These are phyloP conservation scores for Mongoloraphidia duomilia DNA, from an alignment of 2,888 invertebrate species.

Conservation along the genomic window DNA sequence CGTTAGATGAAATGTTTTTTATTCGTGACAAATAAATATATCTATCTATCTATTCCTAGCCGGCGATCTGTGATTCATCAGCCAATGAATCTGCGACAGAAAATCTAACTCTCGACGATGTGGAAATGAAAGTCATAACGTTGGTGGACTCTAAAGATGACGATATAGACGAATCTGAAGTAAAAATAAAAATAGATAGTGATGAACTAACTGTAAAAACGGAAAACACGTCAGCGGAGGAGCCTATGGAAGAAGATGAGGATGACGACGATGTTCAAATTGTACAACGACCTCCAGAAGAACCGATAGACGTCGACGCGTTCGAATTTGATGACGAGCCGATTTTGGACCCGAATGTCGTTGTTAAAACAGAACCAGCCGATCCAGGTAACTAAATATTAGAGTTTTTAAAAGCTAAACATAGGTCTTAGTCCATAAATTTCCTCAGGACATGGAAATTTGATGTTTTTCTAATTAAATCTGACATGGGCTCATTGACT, in stretches of 20 bases:
- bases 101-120: slow-evolving; percentile 22
- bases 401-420: neutral
- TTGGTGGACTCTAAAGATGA: slow-evolving; percentile 16
- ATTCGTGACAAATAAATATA: too few relatives aligned
- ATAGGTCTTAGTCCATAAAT: too few relatives aligned
- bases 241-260: slow-evolving; percentile 25
- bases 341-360: slow-evolving; percentile 15
- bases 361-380: slow-evolving; percentile 42
- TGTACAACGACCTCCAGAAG: slow-evolving; percentile 48
- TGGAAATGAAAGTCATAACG: slow-evolving; percentile 10
- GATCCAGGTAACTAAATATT: slow-evolving; percentile 44
- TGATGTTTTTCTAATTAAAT: too few relatives aligned
- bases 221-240: slow-evolving; percentile 33
- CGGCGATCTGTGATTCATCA: neutral
- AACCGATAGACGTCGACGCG: neutral
- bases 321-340: slow-evolving; percentile 1
- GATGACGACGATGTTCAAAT: slow-evolving; percentile 57
- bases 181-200: slow-evolving; percentile 19
- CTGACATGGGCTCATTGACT: too few relatives aligned
- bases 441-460: too few relatives aligned
- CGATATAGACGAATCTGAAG: slow-evolving; percentile 20
- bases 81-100: slow-evolving; percentile 5
- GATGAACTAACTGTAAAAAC: slow-evolving; percentile 31
- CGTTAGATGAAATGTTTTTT: too few relatives aligned
- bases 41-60: neutral